A percentile compares a stretch with the other conserved stretches of the same genome.
Evolutionary conservation across 1,140 invertebrate species (phyloP).

Genomic region (Trachymyrmex cornetzi): DNA sequence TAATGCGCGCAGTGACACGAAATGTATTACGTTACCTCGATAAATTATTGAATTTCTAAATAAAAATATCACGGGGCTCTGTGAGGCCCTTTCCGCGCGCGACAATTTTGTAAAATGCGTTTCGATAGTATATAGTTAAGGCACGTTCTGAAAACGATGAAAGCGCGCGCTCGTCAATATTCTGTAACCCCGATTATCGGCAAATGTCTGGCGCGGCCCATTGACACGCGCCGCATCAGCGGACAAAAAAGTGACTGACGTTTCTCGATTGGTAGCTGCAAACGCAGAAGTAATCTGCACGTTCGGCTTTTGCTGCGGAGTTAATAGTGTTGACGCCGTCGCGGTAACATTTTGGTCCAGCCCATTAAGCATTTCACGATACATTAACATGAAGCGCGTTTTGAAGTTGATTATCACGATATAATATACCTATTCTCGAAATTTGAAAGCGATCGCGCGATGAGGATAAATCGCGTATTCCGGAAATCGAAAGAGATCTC

Average conservation of each 20-base stretch:
- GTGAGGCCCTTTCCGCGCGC: slow-evolving; percentile 5
- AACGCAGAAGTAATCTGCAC: slow-evolving; percentile 61
- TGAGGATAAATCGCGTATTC: not conserved
- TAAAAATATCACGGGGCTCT: slow-evolving; percentile 11
- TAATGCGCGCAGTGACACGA: not conserved
- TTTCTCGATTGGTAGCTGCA: slow-evolving; percentile 59
- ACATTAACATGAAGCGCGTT: slow-evolving; percentile 49
- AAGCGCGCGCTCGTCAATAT: slow-evolving; percentile 57
- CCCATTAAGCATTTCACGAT: slow-evolving; percentile 57
- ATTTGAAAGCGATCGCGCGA: slow-evolving; percentile 31
- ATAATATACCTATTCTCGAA: slow-evolving; percentile 15
- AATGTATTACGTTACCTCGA: slow-evolving; percentile 1
- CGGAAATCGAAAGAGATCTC: slow-evolving; percentile 6
- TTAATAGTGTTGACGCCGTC: slow-evolving; percentile 59
- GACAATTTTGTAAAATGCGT: slow-evolving; percentile 47
- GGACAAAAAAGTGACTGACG: slow-evolving; percentile 66
- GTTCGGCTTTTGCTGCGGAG: slow-evolving; percentile 44
- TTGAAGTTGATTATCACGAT: slow-evolving; percentile 43
- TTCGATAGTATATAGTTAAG: slow-evolving; percentile 46
- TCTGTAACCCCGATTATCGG: slow-evolving; percentile 64
- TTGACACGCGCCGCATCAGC: slow-evolving; percentile 56
- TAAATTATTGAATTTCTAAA: slow-evolving; percentile 35
- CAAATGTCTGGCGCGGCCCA: slow-evolving; percentile 58
- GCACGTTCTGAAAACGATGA: slow-evolving; percentile 56
- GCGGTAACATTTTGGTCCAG: slow-evolving; percentile 39